Base-by-base conservation (phyloP, 2,113 vertebrate species). In the Gallinago jamesoni region DNA sequence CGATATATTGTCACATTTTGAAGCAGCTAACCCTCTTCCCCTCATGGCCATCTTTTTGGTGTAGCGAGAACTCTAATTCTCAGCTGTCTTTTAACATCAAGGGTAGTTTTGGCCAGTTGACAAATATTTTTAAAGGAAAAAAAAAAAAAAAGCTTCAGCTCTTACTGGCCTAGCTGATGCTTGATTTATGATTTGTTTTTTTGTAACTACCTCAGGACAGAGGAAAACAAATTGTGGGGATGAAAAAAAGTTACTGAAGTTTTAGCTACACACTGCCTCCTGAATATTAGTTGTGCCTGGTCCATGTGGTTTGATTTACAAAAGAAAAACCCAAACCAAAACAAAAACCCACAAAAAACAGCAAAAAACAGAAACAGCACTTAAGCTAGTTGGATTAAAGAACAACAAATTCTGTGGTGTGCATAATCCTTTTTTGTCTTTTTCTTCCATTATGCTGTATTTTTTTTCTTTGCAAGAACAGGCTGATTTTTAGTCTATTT, bases 131-230 rank as follows among this genome's bases (percentile, higher is more conserved):
- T 97, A 95, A 90, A 84, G 23, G 52, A 95, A 35, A 64, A 89
- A 88, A 81, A 93, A 87, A 79, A 68, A 43, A 43, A 43, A 43
- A 43, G 41, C 41, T 43, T 43, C 41, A 43, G 41, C 41, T 43
- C 41, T 43, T 43, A 43, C 41, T 43, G 41, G 41, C 78, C 86
- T 96, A 95, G 97, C 96, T 98, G 97, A 98, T 96, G 96, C 88
- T 85, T 97, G 89, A 95, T 75, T 97, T 97, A 97, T 94, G 85
- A 96, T 97, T 98, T 95, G 66, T 85, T 95, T 97, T 43, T 98
- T 97, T 98, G 95, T 97, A 98, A 98, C 98, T 98, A 98, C 98
- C 98, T 98, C 98, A 98, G 98, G 98, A 43, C 97, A 98, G 98
- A 98, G 97, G 97, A 98, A 97, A 97, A 97, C 84, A 97, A 97